These are phyloP conservation scores for Lepus americanus DNA, from an alignment of 2,113 vertebrate genomes.

Conservation along the genomic window DNA sequence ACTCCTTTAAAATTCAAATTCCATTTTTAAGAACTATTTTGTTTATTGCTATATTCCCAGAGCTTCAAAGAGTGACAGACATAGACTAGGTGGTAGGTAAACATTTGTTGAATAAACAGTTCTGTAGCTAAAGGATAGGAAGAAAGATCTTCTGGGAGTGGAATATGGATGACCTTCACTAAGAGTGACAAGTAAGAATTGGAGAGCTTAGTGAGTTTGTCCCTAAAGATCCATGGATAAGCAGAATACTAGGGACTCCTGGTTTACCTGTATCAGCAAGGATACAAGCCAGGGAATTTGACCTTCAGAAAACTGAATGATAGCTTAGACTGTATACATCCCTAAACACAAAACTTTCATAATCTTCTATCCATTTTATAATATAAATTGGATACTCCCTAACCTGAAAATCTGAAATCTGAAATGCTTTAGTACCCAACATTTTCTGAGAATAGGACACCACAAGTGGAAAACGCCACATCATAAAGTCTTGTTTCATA, in stretches of 20 bases:
- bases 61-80: background rate
- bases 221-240: slow-evolving; percentile 18
- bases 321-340: background rate
- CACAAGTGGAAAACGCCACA: too few relatives aligned
- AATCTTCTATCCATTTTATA: background rate
- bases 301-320: background rate
- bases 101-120: slow-evolving; percentile 16
- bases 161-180: background rate
- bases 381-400: too few relatives aligned
- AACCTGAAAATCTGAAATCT: too few relatives aligned
- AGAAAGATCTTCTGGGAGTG: background rate
- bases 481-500: too few relatives aligned
- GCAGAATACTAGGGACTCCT: background rate
- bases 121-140: slow-evolving; percentile 1
- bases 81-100: background rate
- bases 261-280: background rate
- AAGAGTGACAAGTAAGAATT: background rate
- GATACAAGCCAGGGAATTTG: background rate
- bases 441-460: too few relatives aligned
- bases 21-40: background rate
- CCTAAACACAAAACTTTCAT: background rate
- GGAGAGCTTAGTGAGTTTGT: background rate
- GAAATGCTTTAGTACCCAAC: too few relatives aligned
- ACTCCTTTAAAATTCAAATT: slow-evolving; percentile 41
- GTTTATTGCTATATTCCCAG: background rate